Conservation (phyloP, 2,113 vertebrate genomes). For the Gadus chalcogrammus region DNA sequence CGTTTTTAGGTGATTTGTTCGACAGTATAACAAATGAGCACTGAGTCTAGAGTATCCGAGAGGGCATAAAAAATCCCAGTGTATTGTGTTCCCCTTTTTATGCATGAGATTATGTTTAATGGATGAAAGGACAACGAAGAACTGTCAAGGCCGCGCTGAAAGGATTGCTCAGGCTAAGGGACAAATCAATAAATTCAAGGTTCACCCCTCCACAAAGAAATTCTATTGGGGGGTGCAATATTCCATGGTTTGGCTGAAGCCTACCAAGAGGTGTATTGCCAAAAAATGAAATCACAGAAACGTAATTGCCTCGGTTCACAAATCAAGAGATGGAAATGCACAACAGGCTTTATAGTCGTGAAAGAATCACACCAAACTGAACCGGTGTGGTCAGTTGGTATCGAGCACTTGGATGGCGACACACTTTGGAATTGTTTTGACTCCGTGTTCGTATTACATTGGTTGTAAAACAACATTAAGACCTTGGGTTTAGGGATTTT, state of each 20-base stretch:
- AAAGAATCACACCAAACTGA: no score
- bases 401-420: neutral
- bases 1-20: conserved; percentile 12
- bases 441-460: neutral
- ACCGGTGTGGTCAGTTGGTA: neutral
- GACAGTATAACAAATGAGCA: neutral
- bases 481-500: neutral
- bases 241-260: conserved; percentile 6
- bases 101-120: conserved; percentile 17
- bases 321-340: neutral
- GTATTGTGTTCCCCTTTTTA: conserved; percentile 8
- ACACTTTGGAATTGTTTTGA: neutral
- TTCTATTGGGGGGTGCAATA: conserved; percentile 1
- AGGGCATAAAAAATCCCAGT: neutral
- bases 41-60: no score
- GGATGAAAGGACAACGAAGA: conserved; percentile 12
- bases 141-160: conserved; percentile 26
- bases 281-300: neutral
- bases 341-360: neutral
- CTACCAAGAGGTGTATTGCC: neutral
- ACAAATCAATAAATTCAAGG: conserved; percentile 6
- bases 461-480: neutral
- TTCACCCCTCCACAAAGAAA: conserved; percentile 8
- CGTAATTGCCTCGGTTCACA: neutral
- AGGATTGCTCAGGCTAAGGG: conserved; percentile 14